These are phyloP conservation scores for Atta texana DNA, from an alignment of 1,140 invertebrate genomes.

Conservation along the genomic window DNA sequence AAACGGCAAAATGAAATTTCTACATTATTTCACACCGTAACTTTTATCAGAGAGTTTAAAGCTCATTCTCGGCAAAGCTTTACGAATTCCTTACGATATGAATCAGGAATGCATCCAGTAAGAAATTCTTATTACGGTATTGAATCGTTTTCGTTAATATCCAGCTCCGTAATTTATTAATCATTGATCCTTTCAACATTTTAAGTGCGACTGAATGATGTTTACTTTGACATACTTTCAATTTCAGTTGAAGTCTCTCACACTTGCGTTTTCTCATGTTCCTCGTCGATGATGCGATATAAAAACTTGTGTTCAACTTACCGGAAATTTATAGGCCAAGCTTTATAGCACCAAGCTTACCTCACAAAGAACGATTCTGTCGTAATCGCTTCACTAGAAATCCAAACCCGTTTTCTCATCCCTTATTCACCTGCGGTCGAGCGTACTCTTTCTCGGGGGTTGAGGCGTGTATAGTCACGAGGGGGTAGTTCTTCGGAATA, in stretches of 20 bases:
- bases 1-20: constrained; percentile 50
- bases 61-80: constrained; percentile 20
- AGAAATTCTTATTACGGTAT: neutral
- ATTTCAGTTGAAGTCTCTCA: neutral
- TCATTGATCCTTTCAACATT: neutral
- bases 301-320: constrained; percentile 34
- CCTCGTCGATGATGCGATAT: constrained; percentile 23
- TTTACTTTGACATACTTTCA: neutral
- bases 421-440: constrained; percentile 73
- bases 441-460: constrained; percentile 57
- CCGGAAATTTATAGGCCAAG: constrained; percentile 61
- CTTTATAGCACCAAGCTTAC: constrained; percentile 31
- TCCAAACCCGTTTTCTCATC: constrained; percentile 64
- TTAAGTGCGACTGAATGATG: neutral
- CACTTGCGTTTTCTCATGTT: neutral
- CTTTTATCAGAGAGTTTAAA: constrained; percentile 49
- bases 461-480: constrained; percentile 45
- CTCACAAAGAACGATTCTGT: constrained; percentile 42
- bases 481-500: constrained; percentile 58
- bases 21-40: constrained; percentile 50
- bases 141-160: neutral
- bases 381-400: constrained; percentile 46
- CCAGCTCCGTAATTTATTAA: neutral
- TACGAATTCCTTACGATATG: constrained; percentile 2
- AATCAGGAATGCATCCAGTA: constrained; percentile 4